Base-by-base conservation (phyloP, 2,113 vertebrate genomes). In the Festucalex cinctus region DNA sequence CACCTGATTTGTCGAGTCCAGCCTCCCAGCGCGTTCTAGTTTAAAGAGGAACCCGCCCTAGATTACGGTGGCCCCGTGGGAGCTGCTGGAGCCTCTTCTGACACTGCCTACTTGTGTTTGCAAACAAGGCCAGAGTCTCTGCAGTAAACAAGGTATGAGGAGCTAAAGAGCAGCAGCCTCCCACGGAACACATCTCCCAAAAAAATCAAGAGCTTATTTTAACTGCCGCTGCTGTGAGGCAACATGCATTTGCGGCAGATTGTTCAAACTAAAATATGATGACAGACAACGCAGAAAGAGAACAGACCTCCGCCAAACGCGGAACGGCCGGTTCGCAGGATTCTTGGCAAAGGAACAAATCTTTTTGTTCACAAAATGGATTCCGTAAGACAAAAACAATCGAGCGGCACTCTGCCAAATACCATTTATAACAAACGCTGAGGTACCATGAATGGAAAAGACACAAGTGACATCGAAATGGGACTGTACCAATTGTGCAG, bases 1-100 rank as follows among this genome's bases (percentile, higher is more conserved):
- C 80, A 88, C 86, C 89, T 90, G 88, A 88, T 88, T 87, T 86
- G 83, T 77, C 1, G 44, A 85, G 85, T 80, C 85, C 83, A 7
- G 83, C 82, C 89, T 84, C 86, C 81, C 69, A 66, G 76, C 78
- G 74, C 79, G 10, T 75, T 79, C 73, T 66, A 79, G 71, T 83
- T 82, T 85, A 84, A 85, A 49, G 75, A 66, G 83, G 22, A 87
- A 83, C 80, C 80, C 69, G 59, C 76, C 82, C 79, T 71, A 86
- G 75, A 87, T 88, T 83, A 84, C 46, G 43, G 22, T 1, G 54
- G 69, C 66, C 86, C 84, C 77, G 43, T 24, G 83, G 82, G 85
- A 85, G 28, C 22, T 46, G 20, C 20, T 5, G 65, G 44, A 73
- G 74, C 64, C 76, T 81, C 81, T 57, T 68, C 32, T 79, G 76